Conservation (phyloP, 1,140 invertebrate genomes). For the Drosophila biarmipes region DNA sequence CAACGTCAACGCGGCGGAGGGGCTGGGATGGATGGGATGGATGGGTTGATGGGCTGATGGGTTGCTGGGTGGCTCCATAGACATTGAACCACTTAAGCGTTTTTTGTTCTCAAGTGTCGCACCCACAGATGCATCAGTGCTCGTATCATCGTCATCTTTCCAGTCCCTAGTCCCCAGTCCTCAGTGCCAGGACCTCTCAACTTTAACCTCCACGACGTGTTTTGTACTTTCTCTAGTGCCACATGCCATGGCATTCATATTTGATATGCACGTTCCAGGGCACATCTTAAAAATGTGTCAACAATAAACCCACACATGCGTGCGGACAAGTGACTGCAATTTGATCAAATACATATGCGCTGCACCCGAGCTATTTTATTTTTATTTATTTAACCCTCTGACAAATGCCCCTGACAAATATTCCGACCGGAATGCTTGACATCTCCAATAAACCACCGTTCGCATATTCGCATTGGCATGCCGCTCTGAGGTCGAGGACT, state of each 20-base stretch:
- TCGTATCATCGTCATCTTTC: conserved; percentile 33
- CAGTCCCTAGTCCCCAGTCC: background rate
- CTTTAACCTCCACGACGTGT: conserved; percentile 21
- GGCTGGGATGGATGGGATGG: conserved; percentile 16
- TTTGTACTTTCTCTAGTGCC: conserved; percentile 44
- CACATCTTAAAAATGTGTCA: conserved; percentile 60
- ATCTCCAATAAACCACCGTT: conserved; percentile 12
- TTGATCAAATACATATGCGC: conserved; percentile 57
- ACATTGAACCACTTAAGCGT: conserved; percentile 40
- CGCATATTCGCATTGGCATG: conserved; percentile 9
- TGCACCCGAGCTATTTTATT: conserved; percentile 24
- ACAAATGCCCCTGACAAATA: conserved; percentile 13
- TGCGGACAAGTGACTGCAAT: conserved; percentile 55
- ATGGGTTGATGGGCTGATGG: background rate
- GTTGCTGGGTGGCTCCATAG: conserved; percentile 7
- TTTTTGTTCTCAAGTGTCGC: conserved; percentile 64
- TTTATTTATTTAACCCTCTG: conserved; percentile 34
- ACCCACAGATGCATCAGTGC: conserved; percentile 21
- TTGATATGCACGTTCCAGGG: conserved; percentile 51
- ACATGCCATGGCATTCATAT: conserved; percentile 22
- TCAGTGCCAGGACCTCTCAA: conserved; percentile 16
- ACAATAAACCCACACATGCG: conserved; percentile 48
- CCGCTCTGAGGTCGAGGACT: background rate
- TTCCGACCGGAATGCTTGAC: conserved; percentile 22
- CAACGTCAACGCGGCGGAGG: conserved; percentile 52